Conservation (phyloP, 2,113 vertebrate species). For the Willisornis vidua region DNA sequence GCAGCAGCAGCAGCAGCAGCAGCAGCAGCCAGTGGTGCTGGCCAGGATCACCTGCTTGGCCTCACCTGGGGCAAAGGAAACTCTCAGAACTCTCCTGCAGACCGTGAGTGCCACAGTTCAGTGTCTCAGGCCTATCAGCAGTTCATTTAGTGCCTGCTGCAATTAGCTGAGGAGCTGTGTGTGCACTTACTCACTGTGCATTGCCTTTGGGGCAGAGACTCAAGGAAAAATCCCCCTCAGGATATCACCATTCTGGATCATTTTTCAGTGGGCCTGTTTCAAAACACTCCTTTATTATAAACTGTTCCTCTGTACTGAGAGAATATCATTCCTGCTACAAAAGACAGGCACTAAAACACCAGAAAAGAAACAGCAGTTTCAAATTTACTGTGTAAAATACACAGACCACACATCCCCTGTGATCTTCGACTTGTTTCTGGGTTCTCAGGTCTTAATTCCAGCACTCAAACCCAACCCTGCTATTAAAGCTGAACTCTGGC, state of each 20-base stretch:
- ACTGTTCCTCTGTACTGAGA: not conserved
- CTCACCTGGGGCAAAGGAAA: not conserved
- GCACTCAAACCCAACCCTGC: not conserved
- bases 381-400: not conserved
- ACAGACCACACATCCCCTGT: not conserved
- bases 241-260: not conserved
- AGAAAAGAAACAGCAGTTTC: not conserved
- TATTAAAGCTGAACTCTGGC: not conserved
- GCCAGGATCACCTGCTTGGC: not conserved
- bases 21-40: fast-evolving
- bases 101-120: fast-evolving
- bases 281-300: not conserved
- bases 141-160: not conserved
- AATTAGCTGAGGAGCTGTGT: not conserved
- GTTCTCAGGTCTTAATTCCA: not conserved
- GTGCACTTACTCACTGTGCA: not conserved
- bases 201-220: not conserved
- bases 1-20: fast-evolving
- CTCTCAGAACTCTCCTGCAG: fast-evolving
- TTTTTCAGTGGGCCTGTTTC: not conserved
- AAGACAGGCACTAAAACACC: not conserved
- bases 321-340: not conserved
- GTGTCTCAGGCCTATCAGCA: not conserved
- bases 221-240: slow-evolving; percentile 31
- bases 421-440: not conserved